Base-by-base conservation (phyloP, 2,113 vertebrate genomes). In the Sceloporus tristichus region DNA sequence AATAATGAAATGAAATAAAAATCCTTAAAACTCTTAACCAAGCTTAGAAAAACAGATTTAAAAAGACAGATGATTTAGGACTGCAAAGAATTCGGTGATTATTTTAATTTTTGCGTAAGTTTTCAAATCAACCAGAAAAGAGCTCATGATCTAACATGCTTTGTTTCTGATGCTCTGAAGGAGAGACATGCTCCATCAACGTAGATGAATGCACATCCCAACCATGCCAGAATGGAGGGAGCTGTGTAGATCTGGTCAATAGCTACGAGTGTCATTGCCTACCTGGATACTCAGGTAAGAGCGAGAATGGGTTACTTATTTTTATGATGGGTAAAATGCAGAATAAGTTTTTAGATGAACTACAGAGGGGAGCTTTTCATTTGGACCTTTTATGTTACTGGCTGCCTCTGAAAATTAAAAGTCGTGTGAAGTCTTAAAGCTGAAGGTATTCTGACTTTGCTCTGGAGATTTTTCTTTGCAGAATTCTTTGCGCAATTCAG, bases 231-330 rank as follows among this genome's bases (percentile, higher is more conserved):
- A 97, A 98, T 1, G 96, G 96, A 65, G 99, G 98, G 53, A 93
- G 77, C 93, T 99, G 99, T 75, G 75, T 94, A 87, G 98, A 99
- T 93, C 93, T 96, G 83, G 89, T 97, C 86, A 97, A 97, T 59
- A 92, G 97, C 53, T 99, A 98, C 95, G 92, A 86, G 0, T 99
- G 99, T 42, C 89, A 91, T 9, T 99, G 99, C 93, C 94, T 87
- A 0, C 94, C 94, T 0, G 99, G 99, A 27, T 99, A 98, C 79
- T 96, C 97, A 97, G 99, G 99, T 99, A 95, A 86, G 2, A 27
- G 1, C 40, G 88, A 34, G 19, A 8, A 48, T 18, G 14, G 38
- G 25, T 54, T 18, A 13, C 5, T 25, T 65, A 9, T 68, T 80
- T 62, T 85, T 65, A 1, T 19, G 1, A 9, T 14, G 0, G 7